Conservation (phyloP, 2,113 vertebrate genomes). For the Saguinus imperator region DNA sequence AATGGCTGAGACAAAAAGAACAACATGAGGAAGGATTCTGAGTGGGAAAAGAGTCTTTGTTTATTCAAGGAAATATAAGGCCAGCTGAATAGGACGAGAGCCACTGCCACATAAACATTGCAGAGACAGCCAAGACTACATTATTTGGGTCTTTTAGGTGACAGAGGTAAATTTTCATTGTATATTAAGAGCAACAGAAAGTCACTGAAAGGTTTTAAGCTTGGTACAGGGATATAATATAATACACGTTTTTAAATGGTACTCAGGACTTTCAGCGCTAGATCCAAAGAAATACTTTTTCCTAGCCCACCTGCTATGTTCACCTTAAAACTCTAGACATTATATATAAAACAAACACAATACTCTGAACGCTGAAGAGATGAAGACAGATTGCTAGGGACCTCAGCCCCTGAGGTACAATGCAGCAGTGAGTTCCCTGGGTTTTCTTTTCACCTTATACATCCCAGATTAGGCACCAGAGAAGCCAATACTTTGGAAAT, state of each 20-base stretch:
- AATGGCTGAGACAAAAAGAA: not conserved
- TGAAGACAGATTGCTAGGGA: not conserved
- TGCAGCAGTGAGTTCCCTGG: not conserved
- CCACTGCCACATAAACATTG: not conserved
- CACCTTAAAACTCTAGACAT: not conserved
- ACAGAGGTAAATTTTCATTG: not conserved
- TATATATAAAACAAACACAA: not conserved
- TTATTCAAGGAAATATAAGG: not conserved
- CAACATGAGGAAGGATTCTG: not conserved
- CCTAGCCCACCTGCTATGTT: not conserved
- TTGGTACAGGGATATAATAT: not conserved
- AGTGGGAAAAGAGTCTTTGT: not conserved
- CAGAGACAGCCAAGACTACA: not conserved
- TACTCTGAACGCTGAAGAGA: not conserved
- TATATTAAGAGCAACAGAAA: not conserved
- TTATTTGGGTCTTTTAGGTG: not conserved
- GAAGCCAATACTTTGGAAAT: not conserved
- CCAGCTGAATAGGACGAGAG: not conserved
- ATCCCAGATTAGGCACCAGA: not conserved
- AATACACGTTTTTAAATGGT: not conserved
- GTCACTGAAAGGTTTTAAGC: not conserved
- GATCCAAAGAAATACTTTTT: not conserved
- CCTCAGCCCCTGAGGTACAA: not conserved
- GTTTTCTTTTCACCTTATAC: not conserved
- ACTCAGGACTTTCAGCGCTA: not conserved